Base-by-base conservation (phyloP, 1,140 invertebrate genomes). In the Rhyzopertha dominica region DNA sequence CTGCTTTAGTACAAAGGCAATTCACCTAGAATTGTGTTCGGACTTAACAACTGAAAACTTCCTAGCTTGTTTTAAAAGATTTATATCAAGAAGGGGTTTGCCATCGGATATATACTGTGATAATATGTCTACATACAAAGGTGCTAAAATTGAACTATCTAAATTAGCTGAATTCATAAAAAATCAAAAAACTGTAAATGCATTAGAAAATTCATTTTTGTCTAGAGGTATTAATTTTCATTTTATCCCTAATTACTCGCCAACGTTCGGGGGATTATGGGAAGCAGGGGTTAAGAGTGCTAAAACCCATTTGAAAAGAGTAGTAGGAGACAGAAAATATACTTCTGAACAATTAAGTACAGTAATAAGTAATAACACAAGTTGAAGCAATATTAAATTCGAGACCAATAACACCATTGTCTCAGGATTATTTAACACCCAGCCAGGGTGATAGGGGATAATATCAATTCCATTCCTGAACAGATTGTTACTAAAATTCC, bases 211-310 rank as follows among this genome's bases (percentile, higher is more conserved):
- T n/a, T n/a, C n/a, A n/a, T n/a, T n/a, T n/a, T n/a, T n/a, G n/a
- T n/a, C n/a, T n/a, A n/a, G n/a, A 25, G 19, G 19, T 10, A 31
- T 49, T 8, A 28, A 31, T 13, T 50, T 35, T 42, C 30, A 31
- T 9, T 50, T 50, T 28, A 64, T 71, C 7, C 41, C 55, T 14
- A 59, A 70, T 16, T n/a, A 37, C 4, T 60, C 66, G n/a, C 62
- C 64, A 5, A 59, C 69, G 53, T 69, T 72, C 43, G 68, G 69
- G 16, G 68, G 68, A 7, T 16, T 68, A 16, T 69, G 65, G 56
- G 72, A 73, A 46, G 46, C 60, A 2, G 61, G 54, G 1, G 58
- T 73, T 1, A 67, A 67, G 47, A 49, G 44, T 13, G 49, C 59
- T 7, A 73, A 72, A 43, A 51, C 51, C 26, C 66, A 67, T 46